These are phyloP conservation scores for Stenodera caucasica DNA, from an alignment of 2,888 invertebrate genomes.

Conservation along the genomic window DNA sequence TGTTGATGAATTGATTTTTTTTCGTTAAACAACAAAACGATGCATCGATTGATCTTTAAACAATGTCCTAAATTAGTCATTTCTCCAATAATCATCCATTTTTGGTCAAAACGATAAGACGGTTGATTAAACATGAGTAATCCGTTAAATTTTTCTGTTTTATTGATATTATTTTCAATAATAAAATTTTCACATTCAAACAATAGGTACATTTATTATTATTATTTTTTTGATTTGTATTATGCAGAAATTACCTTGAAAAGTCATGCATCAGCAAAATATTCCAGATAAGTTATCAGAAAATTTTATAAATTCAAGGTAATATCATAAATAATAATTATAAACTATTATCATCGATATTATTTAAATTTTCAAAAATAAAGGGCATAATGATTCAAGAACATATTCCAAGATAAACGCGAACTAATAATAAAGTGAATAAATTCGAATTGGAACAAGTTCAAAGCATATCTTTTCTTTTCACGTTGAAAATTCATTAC, in stretches of 20 bases:
- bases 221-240: neutral
- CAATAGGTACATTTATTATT: too few species aligned
- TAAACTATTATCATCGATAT: too few species aligned
- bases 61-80: neutral
- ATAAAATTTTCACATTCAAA: too few species aligned
- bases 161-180: neutral
- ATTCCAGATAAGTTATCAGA: slow-evolving; percentile 23
- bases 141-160: neutral
- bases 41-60: neutral
- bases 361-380: too few species aligned
- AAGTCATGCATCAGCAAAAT: slow-evolving; percentile 15
- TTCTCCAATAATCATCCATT: neutral
- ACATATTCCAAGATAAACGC: neutral
- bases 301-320: slow-evolving; percentile 2
- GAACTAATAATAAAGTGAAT: slow-evolving; percentile 2
- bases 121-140: neutral
- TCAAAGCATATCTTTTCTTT: neutral
- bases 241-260: slow-evolving; percentile 17
- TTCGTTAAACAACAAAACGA: neutral
- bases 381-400: neutral
- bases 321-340: neutral
- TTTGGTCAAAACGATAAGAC: neutral
- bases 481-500: slow-evolving; percentile 1
- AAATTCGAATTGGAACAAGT: slow-evolving; percentile 8
- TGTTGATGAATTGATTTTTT: too few species aligned